Evolutionary conservation across 1,140 invertebrate species (phyloP), one percentile per base, ranked within the genome.

Genomic region (Himalopsyche phryganea): DNA sequence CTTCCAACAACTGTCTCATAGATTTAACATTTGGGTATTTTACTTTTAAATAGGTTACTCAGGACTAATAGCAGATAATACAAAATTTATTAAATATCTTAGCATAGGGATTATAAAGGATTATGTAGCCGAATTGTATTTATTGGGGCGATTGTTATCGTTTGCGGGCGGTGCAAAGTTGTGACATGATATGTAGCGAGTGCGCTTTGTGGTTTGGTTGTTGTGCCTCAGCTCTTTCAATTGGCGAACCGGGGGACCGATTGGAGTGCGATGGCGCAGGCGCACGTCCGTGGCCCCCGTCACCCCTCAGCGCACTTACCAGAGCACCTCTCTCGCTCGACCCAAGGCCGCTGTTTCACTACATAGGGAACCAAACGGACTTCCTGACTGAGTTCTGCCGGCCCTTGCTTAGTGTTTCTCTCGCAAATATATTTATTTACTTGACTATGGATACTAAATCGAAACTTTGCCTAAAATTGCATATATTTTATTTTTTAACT

Each of bases 201-300:
- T 45, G 58, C 38, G 59, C 59, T 13, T 56, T 61, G 53, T 61
- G 50, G 38, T 64, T 60, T 60, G 32, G 53, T 63, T 63, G 53
- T 63, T 63, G 52, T 63, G 40, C 48, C 56, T 15, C 28, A 60
- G 61, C 45, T 52, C 42, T 19, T 46, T 32, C 15, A 60, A 20
- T 41, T 52, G 38, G 44, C 50, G 47, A 11, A 13, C 10, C 33
- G 50, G 50, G 6, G 42, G 44, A 9, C 35, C 45, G 11, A 18
- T 61, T 13, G 54, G 63, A 28, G 10, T 61, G 19, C 33, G 60
- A 28, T 66, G 65, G 65, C 49, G 58, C 9, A 35, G 54, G 47
- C 35, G 54, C 20, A 63, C 47, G 20, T 57, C 53, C 40, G 52
- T 65, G 33, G 62, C 57, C 33, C 63, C 60, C 14, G 38, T n/a